Conservation (phyloP, 2,888 invertebrate species). For the Drosophila barbarae region DNA sequence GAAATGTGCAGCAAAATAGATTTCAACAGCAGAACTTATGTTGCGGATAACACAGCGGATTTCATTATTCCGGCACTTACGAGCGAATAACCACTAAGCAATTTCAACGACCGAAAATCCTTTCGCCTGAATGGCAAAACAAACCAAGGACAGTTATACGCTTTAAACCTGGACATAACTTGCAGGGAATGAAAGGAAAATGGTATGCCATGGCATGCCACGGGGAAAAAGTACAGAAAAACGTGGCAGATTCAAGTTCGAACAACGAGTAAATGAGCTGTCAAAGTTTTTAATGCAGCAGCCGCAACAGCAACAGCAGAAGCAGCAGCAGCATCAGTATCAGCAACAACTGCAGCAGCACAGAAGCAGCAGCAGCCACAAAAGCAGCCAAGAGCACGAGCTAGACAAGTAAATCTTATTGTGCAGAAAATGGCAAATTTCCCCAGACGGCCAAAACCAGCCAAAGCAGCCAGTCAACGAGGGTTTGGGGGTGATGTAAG, state of each 20-base stretch:
- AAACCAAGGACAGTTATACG: conserved; percentile 66
- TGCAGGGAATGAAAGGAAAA: conserved; percentile 21
- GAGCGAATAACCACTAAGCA: conserved; percentile 71
- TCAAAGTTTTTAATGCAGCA: conserved; percentile 76
- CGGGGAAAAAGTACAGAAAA: conserved; percentile 4
- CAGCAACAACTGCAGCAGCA: conserved; percentile 32
- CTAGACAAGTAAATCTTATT: conserved; percentile 78
- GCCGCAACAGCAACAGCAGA: conserved; percentile 30
- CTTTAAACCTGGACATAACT: conserved; percentile 70
- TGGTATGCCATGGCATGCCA: conserved; percentile 1
- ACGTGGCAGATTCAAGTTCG: conserved; percentile 56
- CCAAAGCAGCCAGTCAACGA: conserved; percentile 35
- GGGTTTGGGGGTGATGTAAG: conserved; percentile 12
- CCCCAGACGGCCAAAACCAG: conserved; percentile 73
- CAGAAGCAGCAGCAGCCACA: conserved; percentile 57
- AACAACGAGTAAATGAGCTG: conserved; percentile 76
- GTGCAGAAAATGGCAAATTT: conserved; percentile 78
- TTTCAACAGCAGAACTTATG: conserved; percentile 61
- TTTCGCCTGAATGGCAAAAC: conserved; percentile 46
- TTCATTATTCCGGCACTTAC: conserved; percentile 75
- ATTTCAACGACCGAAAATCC: conserved; percentile 66
- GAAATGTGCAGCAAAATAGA: conserved; percentile 70
- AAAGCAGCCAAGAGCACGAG: conserved; percentile 68
- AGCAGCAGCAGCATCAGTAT: conserved; percentile 1
- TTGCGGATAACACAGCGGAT: conserved; percentile 72